Percentiles rank a stretch among this genome's conserved stretches.
phyloP scores from a whole-genome alignment of 1,140 invertebrate genomes.

The Calephelis nemesis region DNA sequence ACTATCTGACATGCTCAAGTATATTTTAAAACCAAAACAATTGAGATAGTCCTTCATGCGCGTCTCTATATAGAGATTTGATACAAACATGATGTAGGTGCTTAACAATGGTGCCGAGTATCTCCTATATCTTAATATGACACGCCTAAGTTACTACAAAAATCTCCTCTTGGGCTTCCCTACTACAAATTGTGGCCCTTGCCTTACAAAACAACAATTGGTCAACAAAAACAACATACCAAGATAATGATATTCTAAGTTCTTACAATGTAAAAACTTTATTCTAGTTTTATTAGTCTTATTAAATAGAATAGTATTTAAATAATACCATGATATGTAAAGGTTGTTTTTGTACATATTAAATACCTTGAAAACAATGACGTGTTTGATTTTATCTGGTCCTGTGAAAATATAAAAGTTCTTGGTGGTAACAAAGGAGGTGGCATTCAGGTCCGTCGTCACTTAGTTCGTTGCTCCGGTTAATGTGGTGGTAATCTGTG shows the following conservation, averaged over 20 bases:
- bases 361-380: slow-evolving; percentile 13
- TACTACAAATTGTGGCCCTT: no score
- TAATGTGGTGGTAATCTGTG: slow-evolving; percentile 14
- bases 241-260: not conserved
- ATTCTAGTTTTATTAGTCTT: not conserved
- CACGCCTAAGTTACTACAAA: no score
- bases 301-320: slow-evolving; percentile 9
- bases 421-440: slow-evolving; percentile 3
- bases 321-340: slow-evolving; percentile 9
- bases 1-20: no score
- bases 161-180: no score
- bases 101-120: no score
- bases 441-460: not conserved
- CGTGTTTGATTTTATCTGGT: slow-evolving; percentile 16
- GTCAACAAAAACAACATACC: no score
- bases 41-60: no score
- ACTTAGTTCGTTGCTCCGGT: slow-evolving; percentile 21
- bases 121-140: no score
- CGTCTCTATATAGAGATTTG: no score
- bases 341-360: slow-evolving; percentile 6
- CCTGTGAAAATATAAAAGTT: slow-evolving; percentile 12
- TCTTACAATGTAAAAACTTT: no score
- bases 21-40: no score
- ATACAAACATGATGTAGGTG: no score
- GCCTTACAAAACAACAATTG: not conserved